phyloP scores from a whole-genome alignment of 2,797 vertebrate genomes.

The Chiroxiphia lanceolata region DNA sequence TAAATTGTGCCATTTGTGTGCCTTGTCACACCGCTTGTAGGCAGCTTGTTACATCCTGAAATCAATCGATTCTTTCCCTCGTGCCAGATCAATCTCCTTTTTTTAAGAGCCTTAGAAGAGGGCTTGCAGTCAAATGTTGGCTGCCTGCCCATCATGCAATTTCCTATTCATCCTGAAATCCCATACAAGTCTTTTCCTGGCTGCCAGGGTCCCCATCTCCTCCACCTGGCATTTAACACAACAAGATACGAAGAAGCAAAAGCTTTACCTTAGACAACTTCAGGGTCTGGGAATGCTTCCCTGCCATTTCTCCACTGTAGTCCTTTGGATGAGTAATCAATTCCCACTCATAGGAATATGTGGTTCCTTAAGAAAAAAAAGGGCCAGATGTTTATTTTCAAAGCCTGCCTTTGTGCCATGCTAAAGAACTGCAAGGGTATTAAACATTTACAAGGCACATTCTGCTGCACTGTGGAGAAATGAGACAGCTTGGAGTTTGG shows the following conservation, averaged over 20 bases:
- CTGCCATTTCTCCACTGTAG: constrained; percentile 95
- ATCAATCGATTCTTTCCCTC: constrained; percentile 2
- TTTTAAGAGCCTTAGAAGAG: background rate
- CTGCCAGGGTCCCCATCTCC: background rate
- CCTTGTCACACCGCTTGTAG: background rate
- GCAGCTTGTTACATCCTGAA: background rate
- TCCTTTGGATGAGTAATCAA: constrained; percentile 93
- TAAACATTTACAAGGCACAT: constrained; percentile 50
- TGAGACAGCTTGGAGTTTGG: background rate
- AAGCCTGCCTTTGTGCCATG: background rate
- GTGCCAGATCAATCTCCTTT: constrained; percentile 30
- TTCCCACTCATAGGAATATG: constrained; percentile 90
- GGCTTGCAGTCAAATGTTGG: background rate
- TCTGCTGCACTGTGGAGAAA: constrained; percentile 19
- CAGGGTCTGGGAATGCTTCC: constrained; percentile 84
- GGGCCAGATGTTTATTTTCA: constrained; percentile 37
- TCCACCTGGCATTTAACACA: background rate
- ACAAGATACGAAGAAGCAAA: background rate
- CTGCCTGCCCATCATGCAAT: constrained; percentile 28
- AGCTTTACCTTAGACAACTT: constrained; percentile 90
- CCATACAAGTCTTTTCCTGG: background rate
- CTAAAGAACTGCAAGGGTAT: constrained; percentile 32
- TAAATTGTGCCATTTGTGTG: background rate
- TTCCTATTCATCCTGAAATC: constrained; percentile 30
- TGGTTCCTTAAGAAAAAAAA: constrained; percentile 76